phyloP scores from a whole-genome alignment of 64 coral and sea anemone genomes.

The Orbicella faveolata region DNA sequence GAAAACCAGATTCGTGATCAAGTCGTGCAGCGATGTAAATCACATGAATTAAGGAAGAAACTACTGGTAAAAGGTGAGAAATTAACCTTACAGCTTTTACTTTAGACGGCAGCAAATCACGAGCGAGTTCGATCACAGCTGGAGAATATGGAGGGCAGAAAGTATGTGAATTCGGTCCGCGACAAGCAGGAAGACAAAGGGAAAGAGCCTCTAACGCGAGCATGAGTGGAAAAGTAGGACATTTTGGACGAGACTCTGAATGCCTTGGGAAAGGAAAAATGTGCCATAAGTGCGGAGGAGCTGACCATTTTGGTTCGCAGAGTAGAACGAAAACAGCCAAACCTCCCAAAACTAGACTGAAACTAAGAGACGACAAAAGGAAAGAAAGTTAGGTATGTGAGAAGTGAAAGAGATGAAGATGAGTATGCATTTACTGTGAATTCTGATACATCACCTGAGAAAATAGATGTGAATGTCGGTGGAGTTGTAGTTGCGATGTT shows the following conservation, averaged over 20 bases:
- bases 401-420: neutral
- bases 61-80: conserved; percentile 3
- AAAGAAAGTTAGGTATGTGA: neutral
- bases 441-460: neutral
- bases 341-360: no score
- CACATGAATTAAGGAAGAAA: neutral
- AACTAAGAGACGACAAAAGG: no score
- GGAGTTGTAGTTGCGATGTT: neutral
- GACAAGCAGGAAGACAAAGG: neutral
- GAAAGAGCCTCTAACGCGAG: neutral
- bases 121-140: neutral
- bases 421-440: conserved; percentile 11
- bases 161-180: neutral
- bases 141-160: neutral
- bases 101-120: neutral
- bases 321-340: no score
- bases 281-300: neutral
- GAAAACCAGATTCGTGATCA: conserved; percentile 7
- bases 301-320: no score
- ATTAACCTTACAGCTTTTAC: neutral
- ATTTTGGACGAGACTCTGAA: neutral
- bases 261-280: no score
- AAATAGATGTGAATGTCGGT: neutral
- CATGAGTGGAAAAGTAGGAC: neutral
- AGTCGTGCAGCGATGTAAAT: neutral